Evolutionary conservation across 2,797 vertebrate species (phyloP), one percentile per base, ranked within the genome.

Genomic region (Somateria mollissima): DNA sequence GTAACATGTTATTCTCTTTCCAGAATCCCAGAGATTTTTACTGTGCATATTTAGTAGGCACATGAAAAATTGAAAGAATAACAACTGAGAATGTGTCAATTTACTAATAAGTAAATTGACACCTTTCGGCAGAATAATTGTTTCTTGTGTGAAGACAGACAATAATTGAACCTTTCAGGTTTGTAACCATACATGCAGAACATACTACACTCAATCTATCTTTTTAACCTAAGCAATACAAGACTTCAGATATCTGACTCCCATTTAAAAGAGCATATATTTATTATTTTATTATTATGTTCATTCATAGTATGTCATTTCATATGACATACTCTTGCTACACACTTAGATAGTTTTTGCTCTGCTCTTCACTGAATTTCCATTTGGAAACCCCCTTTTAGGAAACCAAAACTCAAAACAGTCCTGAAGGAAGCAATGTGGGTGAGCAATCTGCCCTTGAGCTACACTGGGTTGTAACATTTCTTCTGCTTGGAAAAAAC

Each of bases 371-470:
- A 22, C 80, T 96, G 92, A 96, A 97, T 96, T 96, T 97, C 93
- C 94, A 92, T 94, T 92, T 0, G 90, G 97, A 97, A 97, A 97
- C 78, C 90, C 95, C 95, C 89, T 75, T 66, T 62, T 30, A 89
- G 89, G 95, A 96, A 97, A 95, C 74, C 79, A 97, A 97, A 97
- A 95, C 87, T 95, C 73, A 78, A 97, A 97, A 97, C 95, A 91
- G 90, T 95, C 91, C 92, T 97, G 94, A 97, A 98, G 96, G 84
- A 97, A 98, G 79, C 92, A 95, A 70, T 96, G 95, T 97, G 97
- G 93, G 96, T 95, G 96, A 98, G 95, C 95, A 94, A 97, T 97
- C 96, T 56, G n/a, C 97, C 97, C 97, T 95, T 92, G 94, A 97
- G 97, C 96, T 94, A 97, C 49, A 43, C 43, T 72, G 84, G 47